Evolutionary conservation across 2,113 vertebrate genomes (phyloP).

Genomic region (Pandion haliaetus): DNA sequence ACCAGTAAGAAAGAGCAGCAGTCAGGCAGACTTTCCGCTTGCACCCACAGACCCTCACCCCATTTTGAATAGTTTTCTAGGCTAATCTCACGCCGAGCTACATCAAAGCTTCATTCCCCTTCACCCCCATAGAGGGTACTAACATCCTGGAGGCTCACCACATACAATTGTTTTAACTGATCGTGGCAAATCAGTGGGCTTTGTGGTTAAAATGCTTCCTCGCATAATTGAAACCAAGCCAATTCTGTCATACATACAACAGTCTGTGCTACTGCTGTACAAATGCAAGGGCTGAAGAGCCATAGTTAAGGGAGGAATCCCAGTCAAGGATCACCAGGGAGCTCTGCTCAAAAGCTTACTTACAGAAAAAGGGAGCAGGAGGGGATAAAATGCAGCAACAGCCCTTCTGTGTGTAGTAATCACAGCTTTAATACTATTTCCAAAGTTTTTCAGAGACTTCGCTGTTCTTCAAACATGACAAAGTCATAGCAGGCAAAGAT

Average conservation of each 20-base stretch:
- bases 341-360: neutral
- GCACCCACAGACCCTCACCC: neutral
- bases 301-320: neutral
- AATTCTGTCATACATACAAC: accelerated
- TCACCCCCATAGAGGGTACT: neutral
- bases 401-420: neutral
- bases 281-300: neutral
- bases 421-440: neutral
- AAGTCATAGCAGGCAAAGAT: neutral
- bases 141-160: neutral
- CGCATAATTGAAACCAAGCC: neutral
- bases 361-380: neutral
- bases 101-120: neutral
- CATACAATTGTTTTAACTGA: neutral
- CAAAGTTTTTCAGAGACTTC: neutral
- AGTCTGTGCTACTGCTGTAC: neutral
- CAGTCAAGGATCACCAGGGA: neutral
- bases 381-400: neutral
- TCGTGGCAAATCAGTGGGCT: neutral
- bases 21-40: neutral
- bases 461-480: neutral
- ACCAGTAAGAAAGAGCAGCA: neutral
- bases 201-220: neutral
- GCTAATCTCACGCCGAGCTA: neutral
- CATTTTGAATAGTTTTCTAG: neutral